A percentile compares a stretch with the other conserved stretches of the same genome.
These are phyloP conservation scores for Platyura marginata DNA, from an alignment of 1,140 invertebrate species.

Conservation along the genomic window DNA sequence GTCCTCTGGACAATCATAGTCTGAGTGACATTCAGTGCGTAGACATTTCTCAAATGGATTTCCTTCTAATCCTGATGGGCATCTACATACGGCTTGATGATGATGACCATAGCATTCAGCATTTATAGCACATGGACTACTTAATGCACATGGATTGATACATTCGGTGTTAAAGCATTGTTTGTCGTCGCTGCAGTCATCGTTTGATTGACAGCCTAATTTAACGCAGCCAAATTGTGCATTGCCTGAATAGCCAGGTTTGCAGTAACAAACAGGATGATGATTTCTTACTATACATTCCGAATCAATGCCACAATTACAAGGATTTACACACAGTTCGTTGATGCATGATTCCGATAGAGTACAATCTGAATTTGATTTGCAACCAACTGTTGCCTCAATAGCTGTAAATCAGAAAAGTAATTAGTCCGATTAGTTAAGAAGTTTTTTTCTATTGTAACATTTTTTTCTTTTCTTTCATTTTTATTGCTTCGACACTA, in stretches of 20 bases:
- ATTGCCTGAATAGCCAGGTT: conserved; percentile 61
- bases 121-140: conserved; percentile 59
- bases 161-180: conserved; percentile 69
- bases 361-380: conserved; percentile 59
- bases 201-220: conserved; percentile 64
- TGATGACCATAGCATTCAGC: conserved; percentile 63
- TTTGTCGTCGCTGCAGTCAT: conserved; percentile 55
- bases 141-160: conserved; percentile 55
- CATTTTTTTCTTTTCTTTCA: too few relatives aligned
- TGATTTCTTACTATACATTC: conserved; percentile 63
- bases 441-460: background rate
- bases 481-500: too few relatives aligned
- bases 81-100: conserved; percentile 57
- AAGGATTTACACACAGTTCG: conserved; percentile 56
- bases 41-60: conserved; percentile 62
- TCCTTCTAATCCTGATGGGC: conserved; percentile 45
- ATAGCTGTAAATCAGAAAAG: conserved; percentile 27
- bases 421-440: conserved; percentile 6
- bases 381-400: conserved; percentile 44
- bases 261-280: conserved; percentile 62
- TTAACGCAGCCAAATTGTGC: conserved; percentile 60
- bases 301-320: conserved; percentile 64
- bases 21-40: conserved; percentile 56
- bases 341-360: conserved; percentile 64
- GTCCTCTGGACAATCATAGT: conserved; percentile 53